These are phyloP conservation scores for Plotosus lineatus DNA, from an alignment of 2,113 vertebrate genomes.

Conservation along the genomic window DNA sequence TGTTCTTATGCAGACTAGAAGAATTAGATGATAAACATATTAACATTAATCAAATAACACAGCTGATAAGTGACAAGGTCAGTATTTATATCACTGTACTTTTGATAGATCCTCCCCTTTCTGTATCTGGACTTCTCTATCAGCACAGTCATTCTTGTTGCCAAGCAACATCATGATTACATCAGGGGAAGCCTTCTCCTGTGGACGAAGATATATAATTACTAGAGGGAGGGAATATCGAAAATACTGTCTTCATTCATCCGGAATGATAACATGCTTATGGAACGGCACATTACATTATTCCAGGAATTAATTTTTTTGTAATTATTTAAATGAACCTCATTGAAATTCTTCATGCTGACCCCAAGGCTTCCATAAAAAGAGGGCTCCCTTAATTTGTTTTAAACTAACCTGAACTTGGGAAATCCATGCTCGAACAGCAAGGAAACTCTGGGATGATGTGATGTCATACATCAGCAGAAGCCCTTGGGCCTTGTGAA, in stretches of 20 bases:
- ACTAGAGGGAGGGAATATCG: not conserved
- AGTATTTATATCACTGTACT: conserved; percentile 65
- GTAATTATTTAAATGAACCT: not conserved
- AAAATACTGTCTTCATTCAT: not conserved
- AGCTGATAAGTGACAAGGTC: not conserved
- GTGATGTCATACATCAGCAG: conserved; percentile 93
- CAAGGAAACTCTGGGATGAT: conserved; percentile 74
- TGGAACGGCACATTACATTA: not conserved
- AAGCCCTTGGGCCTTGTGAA: conserved; percentile 85
- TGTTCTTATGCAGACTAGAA: not conserved
- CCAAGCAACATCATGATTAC: conserved; percentile 82
- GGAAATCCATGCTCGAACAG: conserved; percentile 82
- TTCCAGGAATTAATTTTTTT: not conserved
- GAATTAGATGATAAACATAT: not conserved
- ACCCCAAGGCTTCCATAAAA: not conserved
- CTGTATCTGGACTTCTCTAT: conserved; percentile 71
- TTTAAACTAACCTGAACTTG: conserved; percentile 78
- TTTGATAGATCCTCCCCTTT: conserved; percentile 79
- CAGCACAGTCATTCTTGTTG: conserved; percentile 82
- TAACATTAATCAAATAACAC: not conserved
- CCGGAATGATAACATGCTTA: not conserved
- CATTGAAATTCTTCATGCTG: not conserved
- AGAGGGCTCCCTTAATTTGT: fast-evolving
- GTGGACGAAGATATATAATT: conserved; percentile 16
- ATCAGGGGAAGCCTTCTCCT: conserved; percentile 76